phyloP scores from a whole-genome alignment of 2,797 vertebrate species.

The Ciconia nigra region DNA sequence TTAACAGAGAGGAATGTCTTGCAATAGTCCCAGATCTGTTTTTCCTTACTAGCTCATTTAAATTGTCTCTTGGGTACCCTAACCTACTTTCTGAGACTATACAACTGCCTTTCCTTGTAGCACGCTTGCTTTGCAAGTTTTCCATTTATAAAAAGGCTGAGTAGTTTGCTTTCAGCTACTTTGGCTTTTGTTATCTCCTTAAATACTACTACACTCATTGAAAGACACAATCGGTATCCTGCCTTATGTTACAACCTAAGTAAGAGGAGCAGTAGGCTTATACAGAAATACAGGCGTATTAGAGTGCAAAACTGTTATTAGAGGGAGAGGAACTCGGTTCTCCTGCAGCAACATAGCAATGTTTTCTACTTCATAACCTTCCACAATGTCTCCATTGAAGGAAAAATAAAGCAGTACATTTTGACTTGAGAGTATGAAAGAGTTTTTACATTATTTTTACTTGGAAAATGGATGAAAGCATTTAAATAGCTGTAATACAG shows the following conservation, averaged over 20 bases:
- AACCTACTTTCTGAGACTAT: constrained; percentile 44
- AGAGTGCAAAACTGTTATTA: not conserved
- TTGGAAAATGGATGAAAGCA: not conserved
- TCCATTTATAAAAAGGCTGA: not conserved
- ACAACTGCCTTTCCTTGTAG: not conserved
- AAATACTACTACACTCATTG: constrained; percentile 10
- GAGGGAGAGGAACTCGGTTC: not conserved
- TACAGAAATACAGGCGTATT: not conserved
- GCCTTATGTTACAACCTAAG: not conserved
- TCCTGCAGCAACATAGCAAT: not conserved
- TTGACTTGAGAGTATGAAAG: not conserved
- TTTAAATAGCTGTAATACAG: not conserved
- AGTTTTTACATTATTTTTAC: not conserved
- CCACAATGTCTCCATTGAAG: not conserved
- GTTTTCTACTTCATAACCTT: not conserved
- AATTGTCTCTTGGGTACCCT: constrained; percentile 30
- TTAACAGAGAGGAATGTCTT: not conserved
- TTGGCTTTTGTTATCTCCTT: not conserved
- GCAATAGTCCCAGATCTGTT: not conserved
- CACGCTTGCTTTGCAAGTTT: not conserved
- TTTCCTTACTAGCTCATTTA: constrained; percentile 26
- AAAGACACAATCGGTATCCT: not conserved
- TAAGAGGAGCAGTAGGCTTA: not conserved
- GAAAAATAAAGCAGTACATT: not conserved
- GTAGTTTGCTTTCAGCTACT: constrained; percentile 12